These are phyloP conservation scores for Augochlorella aurata DNA, from an alignment of 2,888 invertebrate species.

Conservation along the genomic window DNA sequence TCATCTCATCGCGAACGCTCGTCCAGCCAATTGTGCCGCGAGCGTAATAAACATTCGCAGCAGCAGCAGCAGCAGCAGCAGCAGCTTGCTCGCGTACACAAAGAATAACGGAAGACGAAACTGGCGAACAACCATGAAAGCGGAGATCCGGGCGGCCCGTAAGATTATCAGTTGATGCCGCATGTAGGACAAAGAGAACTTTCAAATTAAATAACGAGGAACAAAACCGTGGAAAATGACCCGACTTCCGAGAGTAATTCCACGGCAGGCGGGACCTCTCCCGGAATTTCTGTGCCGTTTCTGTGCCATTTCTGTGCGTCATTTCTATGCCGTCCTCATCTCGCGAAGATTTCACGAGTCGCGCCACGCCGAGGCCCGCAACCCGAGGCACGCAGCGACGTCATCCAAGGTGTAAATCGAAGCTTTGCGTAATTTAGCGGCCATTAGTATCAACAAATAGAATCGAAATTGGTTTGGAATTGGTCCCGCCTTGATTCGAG, in stretches of 20 bases:
- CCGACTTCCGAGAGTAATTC: conserved; percentile 11
- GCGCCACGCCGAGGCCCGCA: too few species aligned
- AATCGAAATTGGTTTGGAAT: too few species aligned
- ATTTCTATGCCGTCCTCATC: too few species aligned
- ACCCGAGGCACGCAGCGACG: too few species aligned
- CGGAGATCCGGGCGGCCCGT: neutral
- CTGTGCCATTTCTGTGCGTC: neutral
- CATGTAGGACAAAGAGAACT: conserved; percentile 9
- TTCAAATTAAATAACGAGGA: conserved; percentile 22
- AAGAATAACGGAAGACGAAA: conserved; percentile 14
- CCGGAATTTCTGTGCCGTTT: neutral
- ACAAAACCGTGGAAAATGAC: conserved; percentile 10
- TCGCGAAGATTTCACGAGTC: too few species aligned
- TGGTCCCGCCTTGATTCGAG: too few species aligned
- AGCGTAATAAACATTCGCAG: neutral
- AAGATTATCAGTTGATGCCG: conserved; percentile 19
- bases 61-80: neutral
- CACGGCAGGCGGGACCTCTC: conserved; percentile 11
- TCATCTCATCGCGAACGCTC: neutral
- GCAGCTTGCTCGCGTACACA: neutral
- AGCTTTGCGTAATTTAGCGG: neutral
- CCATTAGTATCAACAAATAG: neutral
- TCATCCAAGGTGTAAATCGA: too few species aligned
- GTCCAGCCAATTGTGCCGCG: neutral
- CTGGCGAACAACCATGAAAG: neutral